Conservation (phyloP, 2,888 invertebrate genomes). For the Griposia aprilina region DNA sequence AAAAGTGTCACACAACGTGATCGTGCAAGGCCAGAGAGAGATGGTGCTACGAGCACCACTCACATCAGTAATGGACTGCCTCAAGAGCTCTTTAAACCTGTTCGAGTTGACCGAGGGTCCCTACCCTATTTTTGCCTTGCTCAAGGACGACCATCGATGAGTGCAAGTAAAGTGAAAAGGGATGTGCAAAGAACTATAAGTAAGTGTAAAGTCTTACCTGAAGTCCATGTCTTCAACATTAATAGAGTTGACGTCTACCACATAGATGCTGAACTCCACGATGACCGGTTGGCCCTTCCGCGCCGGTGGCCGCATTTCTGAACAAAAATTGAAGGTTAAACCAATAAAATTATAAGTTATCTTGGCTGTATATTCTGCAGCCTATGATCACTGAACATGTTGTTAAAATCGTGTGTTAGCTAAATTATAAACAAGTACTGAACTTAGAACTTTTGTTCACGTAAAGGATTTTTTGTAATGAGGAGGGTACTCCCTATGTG, state of each 20-base stretch:
- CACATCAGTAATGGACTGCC: too few relatives aligned
- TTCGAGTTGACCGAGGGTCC: too few relatives aligned
- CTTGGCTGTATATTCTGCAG: too few relatives aligned
- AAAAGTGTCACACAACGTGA: too few relatives aligned
- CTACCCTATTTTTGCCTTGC: too few relatives aligned
- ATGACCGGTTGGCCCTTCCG: slow-evolving; percentile 93
- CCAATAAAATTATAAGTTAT: neutral
- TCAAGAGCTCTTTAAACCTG: too few relatives aligned
- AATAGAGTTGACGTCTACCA: slow-evolving; percentile 96
- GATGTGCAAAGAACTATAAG: neutral
- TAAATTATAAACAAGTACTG: neutral
- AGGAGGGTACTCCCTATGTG: too few relatives aligned
- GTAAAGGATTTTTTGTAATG: neutral
- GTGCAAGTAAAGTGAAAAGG: too few relatives aligned
- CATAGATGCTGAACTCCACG: slow-evolving; percentile 95
- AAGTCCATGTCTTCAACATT: slow-evolving; percentile 97
- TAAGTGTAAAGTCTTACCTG: slow-evolving; percentile 89
- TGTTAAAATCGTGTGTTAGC: neutral
- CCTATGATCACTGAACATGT: neutral
- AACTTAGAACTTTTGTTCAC: neutral
- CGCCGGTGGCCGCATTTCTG: slow-evolving; percentile 95
- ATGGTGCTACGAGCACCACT: too few relatives aligned
- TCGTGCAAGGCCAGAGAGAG: too few relatives aligned
- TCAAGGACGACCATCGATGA: too few relatives aligned
- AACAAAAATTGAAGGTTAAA: neutral